phyloP scores from a whole-genome alignment of 2,797 vertebrate species.

The Darevskia nairensis region DNA sequence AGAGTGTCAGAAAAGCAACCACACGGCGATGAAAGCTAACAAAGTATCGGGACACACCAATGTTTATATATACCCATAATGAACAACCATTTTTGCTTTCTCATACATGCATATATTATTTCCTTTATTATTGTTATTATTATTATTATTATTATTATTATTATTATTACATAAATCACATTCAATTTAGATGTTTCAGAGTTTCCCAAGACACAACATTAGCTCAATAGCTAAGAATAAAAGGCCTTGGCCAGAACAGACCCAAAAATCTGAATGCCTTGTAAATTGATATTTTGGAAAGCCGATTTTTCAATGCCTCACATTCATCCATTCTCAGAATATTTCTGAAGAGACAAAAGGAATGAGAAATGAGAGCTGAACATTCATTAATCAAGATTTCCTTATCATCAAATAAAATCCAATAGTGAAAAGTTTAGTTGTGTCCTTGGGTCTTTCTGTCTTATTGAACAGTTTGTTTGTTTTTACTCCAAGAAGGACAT shows the following conservation, averaged over 20 bases:
- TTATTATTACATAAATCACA: no score
- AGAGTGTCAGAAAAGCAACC: no score
- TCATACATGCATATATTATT: neutral
- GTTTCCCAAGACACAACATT: neutral
- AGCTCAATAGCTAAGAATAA: neutral
- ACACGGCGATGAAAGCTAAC: no score
- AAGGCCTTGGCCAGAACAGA: neutral
- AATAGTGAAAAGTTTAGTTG: constrained; percentile 18
- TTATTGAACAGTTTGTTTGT: neutral
- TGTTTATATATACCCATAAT: neutral
- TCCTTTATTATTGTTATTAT: no score
- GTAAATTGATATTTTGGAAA: neutral
- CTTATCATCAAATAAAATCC: neutral
- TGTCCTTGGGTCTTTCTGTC: neutral
- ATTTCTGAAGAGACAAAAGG: neutral
- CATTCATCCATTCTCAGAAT: neutral
- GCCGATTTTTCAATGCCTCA: neutral
- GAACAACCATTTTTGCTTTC: neutral
- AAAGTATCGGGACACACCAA: no score
- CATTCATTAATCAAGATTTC: constrained; percentile 18
- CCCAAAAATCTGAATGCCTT: neutral
- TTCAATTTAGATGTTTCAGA: neutral
- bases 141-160: no score
- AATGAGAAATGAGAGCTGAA: neutral
- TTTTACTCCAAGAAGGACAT: neutral